Conservation (phyloP, 92 coral and sea anemone species). For the Parazoanthus swiftii region DNA sequence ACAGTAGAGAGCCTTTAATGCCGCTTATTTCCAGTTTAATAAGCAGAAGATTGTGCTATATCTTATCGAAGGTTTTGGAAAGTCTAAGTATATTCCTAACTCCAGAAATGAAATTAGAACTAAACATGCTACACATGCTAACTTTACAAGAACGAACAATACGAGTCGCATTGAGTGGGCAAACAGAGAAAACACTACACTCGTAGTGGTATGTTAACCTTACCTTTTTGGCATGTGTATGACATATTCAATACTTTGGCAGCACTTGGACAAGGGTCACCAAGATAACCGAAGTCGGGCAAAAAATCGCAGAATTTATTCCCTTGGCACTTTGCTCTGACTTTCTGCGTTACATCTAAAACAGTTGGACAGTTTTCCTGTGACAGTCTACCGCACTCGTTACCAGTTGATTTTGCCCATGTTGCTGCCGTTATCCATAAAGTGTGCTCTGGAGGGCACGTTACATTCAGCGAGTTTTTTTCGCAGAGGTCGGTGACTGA, state of each 20-base stretch:
- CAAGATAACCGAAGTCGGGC: not conserved
- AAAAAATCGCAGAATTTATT: not conserved
- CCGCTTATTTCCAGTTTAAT: too few relatives aligned
- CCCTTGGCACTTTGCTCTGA: slow-evolving; percentile 39
- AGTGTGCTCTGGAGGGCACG: slow-evolving; percentile 3
- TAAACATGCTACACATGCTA: too few relatives aligned
- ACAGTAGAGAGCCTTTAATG: too few relatives aligned
- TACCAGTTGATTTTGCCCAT: not conserved
- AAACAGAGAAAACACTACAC: too few relatives aligned
- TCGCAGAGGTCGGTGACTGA: slow-evolving; percentile 12
- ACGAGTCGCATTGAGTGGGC: too few relatives aligned
- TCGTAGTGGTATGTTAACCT: not conserved
- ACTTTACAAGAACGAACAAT: too few relatives aligned
- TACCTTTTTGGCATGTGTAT: slow-evolving; percentile 32
- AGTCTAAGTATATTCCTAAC: too few relatives aligned
- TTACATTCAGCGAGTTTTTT: not conserved
- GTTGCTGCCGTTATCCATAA: slow-evolving; percentile 30
- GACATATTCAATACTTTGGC: not conserved
- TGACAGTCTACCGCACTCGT: not conserved
- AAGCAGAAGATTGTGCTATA: too few relatives aligned
- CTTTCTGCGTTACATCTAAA: slow-evolving; percentile 9
- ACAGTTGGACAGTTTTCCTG: not conserved
- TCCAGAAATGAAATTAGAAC: too few relatives aligned
- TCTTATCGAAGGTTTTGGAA: too few relatives aligned
- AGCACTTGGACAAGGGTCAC: not conserved